These are phyloP conservation scores for Sebastes vulpes DNA, from an alignment of 2,797 vertebrate species.

Conservation along the genomic window DNA sequence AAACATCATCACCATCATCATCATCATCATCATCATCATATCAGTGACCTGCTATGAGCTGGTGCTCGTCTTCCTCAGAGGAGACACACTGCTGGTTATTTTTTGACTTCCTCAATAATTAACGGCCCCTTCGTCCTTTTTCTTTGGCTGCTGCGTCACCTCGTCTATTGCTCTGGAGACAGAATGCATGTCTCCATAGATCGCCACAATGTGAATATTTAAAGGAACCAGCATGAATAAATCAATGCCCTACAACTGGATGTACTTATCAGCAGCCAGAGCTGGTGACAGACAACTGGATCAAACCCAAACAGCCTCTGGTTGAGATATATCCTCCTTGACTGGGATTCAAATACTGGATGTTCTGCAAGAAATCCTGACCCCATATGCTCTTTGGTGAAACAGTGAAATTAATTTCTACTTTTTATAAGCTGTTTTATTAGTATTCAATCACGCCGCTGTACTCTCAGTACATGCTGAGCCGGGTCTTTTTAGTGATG, in stretches of 20 bases:
- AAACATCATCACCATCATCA: not conserved
- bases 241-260: slow-evolving; percentile 64
- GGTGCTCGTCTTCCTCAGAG: not conserved
- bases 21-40: not conserved
- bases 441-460: slow-evolving; percentile 77
- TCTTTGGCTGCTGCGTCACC: slow-evolving; percentile 39
- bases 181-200: slow-evolving; percentile 51
- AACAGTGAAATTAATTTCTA: slow-evolving; percentile 45
- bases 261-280: slow-evolving; percentile 52
- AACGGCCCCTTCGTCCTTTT: slow-evolving; percentile 30
- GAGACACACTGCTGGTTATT: slow-evolving; percentile 42
- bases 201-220: slow-evolving; percentile 77
- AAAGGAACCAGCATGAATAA: slow-evolving; percentile 75
- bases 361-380: slow-evolving; percentile 5
- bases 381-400: not conserved
- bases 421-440: slow-evolving; percentile 59
- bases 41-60: slow-evolving; percentile 4
- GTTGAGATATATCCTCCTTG: slow-evolving; percentile 20
- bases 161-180: slow-evolving; percentile 46
- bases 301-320: slow-evolving; percentile 34
- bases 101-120: slow-evolving; percentile 66
- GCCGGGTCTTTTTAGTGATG: slow-evolving; percentile 66
- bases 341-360: slow-evolving; percentile 20
- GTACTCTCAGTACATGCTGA: slow-evolving; percentile 66
- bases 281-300: slow-evolving; percentile 51